Conservation (phyloP, 2,797 vertebrate genomes). For the Gorsachius magnificus region DNA sequence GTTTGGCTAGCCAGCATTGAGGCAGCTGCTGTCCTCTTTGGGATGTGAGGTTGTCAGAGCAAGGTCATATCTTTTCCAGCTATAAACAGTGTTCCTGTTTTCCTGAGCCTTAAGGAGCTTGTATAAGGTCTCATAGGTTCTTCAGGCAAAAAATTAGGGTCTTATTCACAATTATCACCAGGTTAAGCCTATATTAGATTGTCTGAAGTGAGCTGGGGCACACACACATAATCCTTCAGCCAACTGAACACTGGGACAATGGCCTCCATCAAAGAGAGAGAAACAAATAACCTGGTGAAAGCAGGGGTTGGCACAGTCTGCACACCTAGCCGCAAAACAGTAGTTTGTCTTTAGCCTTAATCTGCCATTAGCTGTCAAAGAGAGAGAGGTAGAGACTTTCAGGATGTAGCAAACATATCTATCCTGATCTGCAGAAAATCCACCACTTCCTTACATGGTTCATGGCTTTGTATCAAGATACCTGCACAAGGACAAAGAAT, state of each 20-base stretch:
- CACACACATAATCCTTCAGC: background rate
- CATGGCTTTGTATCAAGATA: background rate
- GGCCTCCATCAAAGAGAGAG: background rate
- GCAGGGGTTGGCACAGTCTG: background rate
- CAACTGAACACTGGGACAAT: background rate
- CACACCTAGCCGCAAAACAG: background rate
- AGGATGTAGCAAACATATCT: background rate
- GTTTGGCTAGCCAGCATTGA: rapidly evolving
- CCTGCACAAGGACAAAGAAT: background rate
- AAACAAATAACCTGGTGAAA: background rate
- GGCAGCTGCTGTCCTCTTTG: background rate
- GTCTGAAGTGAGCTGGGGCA: background rate
- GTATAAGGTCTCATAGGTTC: background rate
- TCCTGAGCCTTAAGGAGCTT: background rate
- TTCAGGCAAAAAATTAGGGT: background rate
- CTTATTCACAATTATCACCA: background rate
- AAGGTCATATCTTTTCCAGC: background rate
- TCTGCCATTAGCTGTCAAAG: background rate
- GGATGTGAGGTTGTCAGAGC: background rate
- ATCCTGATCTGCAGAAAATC: background rate
- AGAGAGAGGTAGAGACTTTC: background rate
- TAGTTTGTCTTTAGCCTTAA: background rate
- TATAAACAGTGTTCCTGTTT: background rate
- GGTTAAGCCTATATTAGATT: background rate
- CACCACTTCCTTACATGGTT: background rate